phyloP scores from a whole-genome alignment of 1,140 invertebrate species.

The Octopus sinensis region DNA sequence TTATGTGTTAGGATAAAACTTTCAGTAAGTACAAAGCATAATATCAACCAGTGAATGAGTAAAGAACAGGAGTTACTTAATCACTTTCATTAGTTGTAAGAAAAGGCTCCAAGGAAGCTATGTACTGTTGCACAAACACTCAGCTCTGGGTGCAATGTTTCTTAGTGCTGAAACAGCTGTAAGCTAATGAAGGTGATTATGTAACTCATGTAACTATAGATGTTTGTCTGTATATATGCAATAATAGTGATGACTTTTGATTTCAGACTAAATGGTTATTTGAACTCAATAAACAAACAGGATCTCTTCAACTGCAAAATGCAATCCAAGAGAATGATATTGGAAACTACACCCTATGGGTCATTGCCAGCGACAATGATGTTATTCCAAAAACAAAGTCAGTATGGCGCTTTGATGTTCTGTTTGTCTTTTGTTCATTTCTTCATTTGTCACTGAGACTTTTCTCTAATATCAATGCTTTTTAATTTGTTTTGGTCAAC shows the following conservation, averaged over 20 bases:
- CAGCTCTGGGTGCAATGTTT: too few species aligned
- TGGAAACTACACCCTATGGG: constrained; percentile 10
- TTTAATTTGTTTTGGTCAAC: not conserved
- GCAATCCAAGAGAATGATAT: not conserved
- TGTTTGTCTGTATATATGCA: too few species aligned
- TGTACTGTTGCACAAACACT: too few species aligned
- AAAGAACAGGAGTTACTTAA: too few species aligned
- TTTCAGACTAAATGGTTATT: constrained; percentile 6
- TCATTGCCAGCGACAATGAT: constrained; percentile 11
- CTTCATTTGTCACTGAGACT: not conserved
- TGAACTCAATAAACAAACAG: not conserved
- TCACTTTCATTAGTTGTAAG: too few species aligned
- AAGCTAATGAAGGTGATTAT: too few species aligned
- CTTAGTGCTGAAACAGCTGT: too few species aligned
- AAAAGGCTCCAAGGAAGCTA: too few species aligned
- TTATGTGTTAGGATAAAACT: too few species aligned
- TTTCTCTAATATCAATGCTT: not conserved
- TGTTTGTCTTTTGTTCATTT: not conserved
- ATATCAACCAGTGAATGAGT: too few species aligned
- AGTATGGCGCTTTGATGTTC: not conserved
- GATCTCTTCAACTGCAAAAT: constrained; percentile 6
- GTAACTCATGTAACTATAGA: too few species aligned
- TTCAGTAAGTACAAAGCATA: too few species aligned
- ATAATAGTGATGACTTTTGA: not conserved
- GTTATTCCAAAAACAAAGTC: constrained; percentile 9